Conservation (phyloP, 2,113 vertebrate species). For the Xiphorhynchus elegans region DNA sequence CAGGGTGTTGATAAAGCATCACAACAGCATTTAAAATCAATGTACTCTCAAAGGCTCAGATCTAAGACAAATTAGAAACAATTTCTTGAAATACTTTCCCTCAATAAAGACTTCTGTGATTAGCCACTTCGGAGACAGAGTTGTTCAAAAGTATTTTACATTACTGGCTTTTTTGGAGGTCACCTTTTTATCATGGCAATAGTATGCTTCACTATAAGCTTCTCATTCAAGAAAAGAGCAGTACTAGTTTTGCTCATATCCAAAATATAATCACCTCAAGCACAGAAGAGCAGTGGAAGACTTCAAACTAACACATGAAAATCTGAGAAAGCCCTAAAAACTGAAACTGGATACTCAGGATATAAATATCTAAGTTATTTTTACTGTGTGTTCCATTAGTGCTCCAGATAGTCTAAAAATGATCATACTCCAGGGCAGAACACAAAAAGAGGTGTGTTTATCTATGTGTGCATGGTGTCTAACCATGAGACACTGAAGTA, state of each 20-base stretch:
- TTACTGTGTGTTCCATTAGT: not conserved
- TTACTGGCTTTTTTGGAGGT: not conserved
- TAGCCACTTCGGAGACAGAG: not conserved
- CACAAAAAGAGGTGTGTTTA: not conserved
- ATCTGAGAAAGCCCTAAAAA: slow-evolving; percentile 22
- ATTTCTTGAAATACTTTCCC: not conserved
- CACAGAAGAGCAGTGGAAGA: not conserved
- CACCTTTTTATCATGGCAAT: not conserved
- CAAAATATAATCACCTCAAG: not conserved
- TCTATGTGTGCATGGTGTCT: not conserved
- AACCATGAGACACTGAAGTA: not conserved
- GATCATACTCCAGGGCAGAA: not conserved
- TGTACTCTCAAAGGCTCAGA: not conserved
- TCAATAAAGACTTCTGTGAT: not conserved
- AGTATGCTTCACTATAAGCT: not conserved
- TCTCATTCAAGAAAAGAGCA: not conserved
- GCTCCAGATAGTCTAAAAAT: not conserved
- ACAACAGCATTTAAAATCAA: not conserved
- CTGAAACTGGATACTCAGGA: not conserved
- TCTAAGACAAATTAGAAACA: slow-evolving; percentile 8
- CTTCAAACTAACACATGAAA: not conserved
- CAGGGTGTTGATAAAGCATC: not conserved
- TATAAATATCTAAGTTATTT: slow-evolving; percentile 28
- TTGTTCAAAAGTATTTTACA: not conserved
- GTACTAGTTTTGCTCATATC: not conserved